phyloP scores from a whole-genome alignment of 1,140 invertebrate species.

The Littorina saxatilis region DNA sequence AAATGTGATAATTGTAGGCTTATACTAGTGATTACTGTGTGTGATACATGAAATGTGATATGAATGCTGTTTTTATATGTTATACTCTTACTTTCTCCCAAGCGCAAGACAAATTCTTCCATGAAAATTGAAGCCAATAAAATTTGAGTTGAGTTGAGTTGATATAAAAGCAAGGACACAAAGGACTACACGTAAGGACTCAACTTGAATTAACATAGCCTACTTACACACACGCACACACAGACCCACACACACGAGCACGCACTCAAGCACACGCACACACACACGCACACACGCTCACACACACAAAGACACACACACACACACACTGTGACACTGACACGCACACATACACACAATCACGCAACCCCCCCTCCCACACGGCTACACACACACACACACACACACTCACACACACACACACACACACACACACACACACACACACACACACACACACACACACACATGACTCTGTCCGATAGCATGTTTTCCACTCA shows the following conservation, averaged over 20 bases:
- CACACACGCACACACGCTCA: not conserved
- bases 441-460: slow-evolving; percentile 15
- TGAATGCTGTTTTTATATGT: no score
- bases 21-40: no score
- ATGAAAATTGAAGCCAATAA: not conserved
- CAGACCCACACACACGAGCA: not conserved
- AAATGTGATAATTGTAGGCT: no score
- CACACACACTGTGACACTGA: not conserved
- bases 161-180: not conserved
- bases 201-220: not conserved
- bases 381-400: slow-evolving; percentile 6
- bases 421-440: slow-evolving; percentile 2
- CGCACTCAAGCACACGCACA: not conserved
- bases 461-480: not conserved
- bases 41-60: no score
- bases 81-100: no score
- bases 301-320: slow-evolving; percentile 5
- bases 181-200: not conserved
- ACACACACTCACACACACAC: slow-evolving; percentile 4
- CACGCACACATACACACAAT: not conserved
- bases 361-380: not conserved
- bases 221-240: not conserved
- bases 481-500: no score
- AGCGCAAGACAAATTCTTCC: no score
- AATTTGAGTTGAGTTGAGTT: no score